These are phyloP conservation scores for Cataglyphis cursor DNA, from an alignment of 2,888 invertebrate species.

Conservation along the genomic window DNA sequence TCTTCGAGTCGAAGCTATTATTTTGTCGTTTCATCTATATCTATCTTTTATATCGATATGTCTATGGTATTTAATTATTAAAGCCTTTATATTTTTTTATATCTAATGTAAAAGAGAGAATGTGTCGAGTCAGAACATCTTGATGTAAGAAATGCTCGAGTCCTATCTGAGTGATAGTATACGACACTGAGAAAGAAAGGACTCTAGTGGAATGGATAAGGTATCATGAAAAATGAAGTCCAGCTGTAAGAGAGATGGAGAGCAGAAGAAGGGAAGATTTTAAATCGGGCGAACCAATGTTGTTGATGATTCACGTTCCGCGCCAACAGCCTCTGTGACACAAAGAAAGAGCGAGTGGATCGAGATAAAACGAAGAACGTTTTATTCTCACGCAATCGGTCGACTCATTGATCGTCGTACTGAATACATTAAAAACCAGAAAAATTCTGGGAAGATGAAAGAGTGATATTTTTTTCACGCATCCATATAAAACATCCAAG, in stretches of 20 bases:
- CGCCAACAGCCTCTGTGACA: slow-evolving; percentile 48
- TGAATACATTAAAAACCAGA: background rate
- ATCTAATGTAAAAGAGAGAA: background rate
- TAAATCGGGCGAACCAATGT: slow-evolving; percentile 47
- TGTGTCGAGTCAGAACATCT: background rate
- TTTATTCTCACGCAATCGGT: slow-evolving; percentile 47
- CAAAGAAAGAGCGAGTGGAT: slow-evolving; percentile 16
- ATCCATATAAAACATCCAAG: background rate
- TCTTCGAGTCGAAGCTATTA: background rate
- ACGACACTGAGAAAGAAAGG: slow-evolving; percentile 8
- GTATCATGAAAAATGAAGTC: slow-evolving; percentile 31
- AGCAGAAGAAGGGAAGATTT: slow-evolving; percentile 23
- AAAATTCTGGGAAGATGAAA: slow-evolving; percentile 1
- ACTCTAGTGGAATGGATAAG: slow-evolving; percentile 24
- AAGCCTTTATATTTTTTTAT: background rate
- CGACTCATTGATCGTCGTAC: slow-evolving; percentile 40
- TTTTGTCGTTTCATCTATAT: background rate
- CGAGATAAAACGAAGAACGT: slow-evolving; percentile 32
- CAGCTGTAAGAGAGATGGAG: slow-evolving; percentile 33
- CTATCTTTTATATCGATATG: too few species aligned
- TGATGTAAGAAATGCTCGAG: slow-evolving; percentile 20
- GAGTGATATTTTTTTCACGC: background rate
- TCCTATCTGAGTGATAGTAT: slow-evolving; percentile 14
- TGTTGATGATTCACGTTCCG: slow-evolving; percentile 51
- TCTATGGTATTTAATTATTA: background rate